Base-by-base conservation (phyloP, 2,113 vertebrate species). In the Mormyrus lacerda region DNA sequence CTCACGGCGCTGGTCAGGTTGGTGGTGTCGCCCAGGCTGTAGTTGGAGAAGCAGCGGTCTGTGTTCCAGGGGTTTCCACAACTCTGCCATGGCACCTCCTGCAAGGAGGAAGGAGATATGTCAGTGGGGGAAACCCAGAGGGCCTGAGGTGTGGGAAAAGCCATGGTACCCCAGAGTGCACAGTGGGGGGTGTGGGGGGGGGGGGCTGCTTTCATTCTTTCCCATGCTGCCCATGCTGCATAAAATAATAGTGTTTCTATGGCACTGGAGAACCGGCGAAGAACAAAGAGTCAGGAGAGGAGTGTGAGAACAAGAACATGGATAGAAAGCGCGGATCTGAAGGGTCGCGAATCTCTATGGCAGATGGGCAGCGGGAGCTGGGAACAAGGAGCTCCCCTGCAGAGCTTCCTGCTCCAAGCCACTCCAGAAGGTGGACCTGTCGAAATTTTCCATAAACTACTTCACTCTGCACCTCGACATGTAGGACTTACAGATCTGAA, bases 1-100 rank as follows among this genome's bases (percentile, higher is more conserved):
- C 96, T 97, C 92, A 98, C 97, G 0, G 97, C 96, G 0, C 97
- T 98, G 93, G 96, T 97, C 91, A 97, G 93, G 93, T 98, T 98
- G 91, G 95, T 96, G 91, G 97, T 98, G 92, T 98, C 97, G 0
- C 89, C 92, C 93, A 98, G 93, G 21, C 97, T 97, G 93, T 97
- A 98, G 96, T 98, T 98, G 91, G 94, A 97, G 90, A 98, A 98
- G 89, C 97, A 98, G 89, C 91, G 94, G 0, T 97, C 95, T 0
- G 97, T 98, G 93, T 98, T 98, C 97, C 97, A 98, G 51, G 94
- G 39, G 1, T 98, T 97, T 88, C 96, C 96, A 2, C 97, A 98
- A 91, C 92, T 97, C 94, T 98, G 96, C 97, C 97, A 98, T 0
- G 97, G 97, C 89, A 98, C 93, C 79, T 97, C 95, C 97, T 98